Evolutionary conservation across 64 coral and sea anemone genomes (phyloP).

Genomic region (Hydrozoanthus tunicans): DNA sequence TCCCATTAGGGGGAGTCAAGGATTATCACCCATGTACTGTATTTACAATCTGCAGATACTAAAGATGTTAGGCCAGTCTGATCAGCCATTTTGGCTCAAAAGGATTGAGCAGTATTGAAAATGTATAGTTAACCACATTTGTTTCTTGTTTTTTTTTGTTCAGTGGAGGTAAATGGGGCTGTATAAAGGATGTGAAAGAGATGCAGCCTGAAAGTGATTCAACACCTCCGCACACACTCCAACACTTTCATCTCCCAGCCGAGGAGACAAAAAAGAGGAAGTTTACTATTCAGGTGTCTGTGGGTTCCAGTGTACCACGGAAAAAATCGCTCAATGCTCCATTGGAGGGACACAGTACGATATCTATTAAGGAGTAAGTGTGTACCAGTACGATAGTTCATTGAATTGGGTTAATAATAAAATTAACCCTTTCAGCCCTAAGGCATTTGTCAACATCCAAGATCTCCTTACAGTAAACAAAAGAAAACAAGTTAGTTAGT

Average conservation of each 20-base stretch:
- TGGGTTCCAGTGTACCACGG: slow-evolving; percentile 16
- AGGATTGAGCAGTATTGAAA: background rate
- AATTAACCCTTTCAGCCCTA: no score
- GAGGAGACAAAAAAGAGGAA: slow-evolving; percentile 64
- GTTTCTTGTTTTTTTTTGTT: background rate
- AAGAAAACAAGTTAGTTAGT: no score
- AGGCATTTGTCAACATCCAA: no score
- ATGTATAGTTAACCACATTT: background rate
- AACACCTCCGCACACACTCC: slow-evolving; percentile 58
- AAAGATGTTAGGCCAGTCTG: no score
- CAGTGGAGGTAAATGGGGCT: slow-evolving; percentile 47
- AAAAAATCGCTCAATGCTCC: slow-evolving; percentile 24
- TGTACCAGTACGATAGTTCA: background rate
- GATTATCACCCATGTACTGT: no score
- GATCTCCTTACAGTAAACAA: no score
- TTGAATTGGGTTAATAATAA: no score
- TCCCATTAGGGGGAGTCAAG: no score
- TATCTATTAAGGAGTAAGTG: slow-evolving; percentile 73
- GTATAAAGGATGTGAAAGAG: slow-evolving; percentile 49
- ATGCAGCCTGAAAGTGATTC: slow-evolving; percentile 18
- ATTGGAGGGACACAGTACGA: slow-evolving; percentile 17
- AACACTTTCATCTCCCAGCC: slow-evolving; percentile 64
- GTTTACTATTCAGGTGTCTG: slow-evolving; percentile 55
- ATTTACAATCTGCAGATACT: no score
- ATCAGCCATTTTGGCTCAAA: background rate